Evolutionary conservation across 2,888 invertebrate genomes (phyloP).

Genomic region (Clanis bilineata): DNA sequence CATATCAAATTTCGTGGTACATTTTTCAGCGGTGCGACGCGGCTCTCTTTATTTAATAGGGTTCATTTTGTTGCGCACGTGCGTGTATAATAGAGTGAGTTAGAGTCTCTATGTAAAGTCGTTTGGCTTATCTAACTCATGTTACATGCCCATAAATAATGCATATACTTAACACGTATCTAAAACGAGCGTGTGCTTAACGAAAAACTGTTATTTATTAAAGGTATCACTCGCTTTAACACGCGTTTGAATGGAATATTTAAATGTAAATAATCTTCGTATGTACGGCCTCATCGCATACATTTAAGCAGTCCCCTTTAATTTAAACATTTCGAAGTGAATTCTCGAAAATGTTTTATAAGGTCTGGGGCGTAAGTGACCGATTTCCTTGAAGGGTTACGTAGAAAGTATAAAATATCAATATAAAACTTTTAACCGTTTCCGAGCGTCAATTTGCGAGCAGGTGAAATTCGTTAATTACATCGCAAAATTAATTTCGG

Average conservation of each 20-base stretch:
- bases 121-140: constrained; percentile 44
- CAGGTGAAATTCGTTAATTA: constrained; percentile 39
- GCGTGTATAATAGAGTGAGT: constrained; percentile 56
- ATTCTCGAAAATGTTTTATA: not conserved
- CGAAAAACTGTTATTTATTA: constrained; percentile 19
- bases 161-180: constrained; percentile 18
- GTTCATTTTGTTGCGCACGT: constrained; percentile 71
- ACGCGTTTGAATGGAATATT: constrained; percentile 9
- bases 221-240: constrained; percentile 8
- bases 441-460: constrained; percentile 14
- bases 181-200: constrained; percentile 18
- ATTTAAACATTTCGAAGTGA: not conserved
- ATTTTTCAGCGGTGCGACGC: constrained; percentile 77
- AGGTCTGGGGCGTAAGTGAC: not conserved
- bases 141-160: constrained; percentile 34
- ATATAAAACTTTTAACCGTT: not conserved
- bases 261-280: constrained; percentile 4
- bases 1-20: constrained; percentile 79
- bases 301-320: not conserved
- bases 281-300: not conserved
- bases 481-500: constrained; percentile 55
- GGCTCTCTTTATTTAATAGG: constrained; percentile 64
- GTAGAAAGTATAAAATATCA: constrained; percentile 7
- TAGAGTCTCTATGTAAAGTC: constrained; percentile 23
- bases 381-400: not conserved